phyloP scores from a whole-genome alignment of 2,797 vertebrate species.

The Sebastes hubbsi region DNA sequence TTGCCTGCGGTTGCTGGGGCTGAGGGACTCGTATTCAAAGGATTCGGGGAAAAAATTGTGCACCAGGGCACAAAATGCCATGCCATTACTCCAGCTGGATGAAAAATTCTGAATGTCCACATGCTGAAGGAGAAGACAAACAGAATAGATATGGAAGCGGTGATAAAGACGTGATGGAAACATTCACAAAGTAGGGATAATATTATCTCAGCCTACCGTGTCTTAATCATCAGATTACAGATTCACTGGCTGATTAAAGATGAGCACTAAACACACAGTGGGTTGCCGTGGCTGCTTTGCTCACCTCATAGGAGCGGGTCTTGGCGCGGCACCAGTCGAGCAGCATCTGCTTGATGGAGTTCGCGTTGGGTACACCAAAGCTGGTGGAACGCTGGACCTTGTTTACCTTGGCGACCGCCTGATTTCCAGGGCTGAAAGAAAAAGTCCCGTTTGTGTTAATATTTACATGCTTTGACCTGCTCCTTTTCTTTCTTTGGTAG shows the following conservation, averaged over 20 bases:
- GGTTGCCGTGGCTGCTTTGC: slow-evolving; percentile 14
- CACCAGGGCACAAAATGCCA: slow-evolving; percentile 98
- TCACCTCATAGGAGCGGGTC: slow-evolving; percentile 94
- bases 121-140: slow-evolving; percentile 77
- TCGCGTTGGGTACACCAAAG: slow-evolving; percentile 95
- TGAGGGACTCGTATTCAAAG: slow-evolving; percentile 92
- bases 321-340: slow-evolving; percentile 98
- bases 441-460: slow-evolving; percentile 43
- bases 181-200: not conserved
- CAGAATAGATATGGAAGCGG: not conserved
- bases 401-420: slow-evolving; percentile 76
- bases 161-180: slow-evolving; percentile 13
- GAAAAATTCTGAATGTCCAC: slow-evolving; percentile 99
- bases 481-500: slow-evolving; percentile 56
- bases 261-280: not conserved
- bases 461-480: slow-evolving; percentile 46
- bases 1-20: slow-evolving; percentile 91
- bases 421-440: slow-evolving; percentile 78
- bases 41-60: slow-evolving; percentile 98
- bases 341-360: slow-evolving; percentile 99
- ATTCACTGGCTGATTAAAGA: slow-evolving; percentile 13
- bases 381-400: slow-evolving; percentile 92
- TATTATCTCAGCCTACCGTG: not conserved
- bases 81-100: slow-evolving; percentile 97
- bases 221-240: not conserved